A percentile compares a stretch with the other conserved stretches of the same genome.
These are phyloP conservation scores for Poeciliopsis paucimaculata DNA, from an alignment of 2,797 vertebrate species.

Conservation along the genomic window DNA sequence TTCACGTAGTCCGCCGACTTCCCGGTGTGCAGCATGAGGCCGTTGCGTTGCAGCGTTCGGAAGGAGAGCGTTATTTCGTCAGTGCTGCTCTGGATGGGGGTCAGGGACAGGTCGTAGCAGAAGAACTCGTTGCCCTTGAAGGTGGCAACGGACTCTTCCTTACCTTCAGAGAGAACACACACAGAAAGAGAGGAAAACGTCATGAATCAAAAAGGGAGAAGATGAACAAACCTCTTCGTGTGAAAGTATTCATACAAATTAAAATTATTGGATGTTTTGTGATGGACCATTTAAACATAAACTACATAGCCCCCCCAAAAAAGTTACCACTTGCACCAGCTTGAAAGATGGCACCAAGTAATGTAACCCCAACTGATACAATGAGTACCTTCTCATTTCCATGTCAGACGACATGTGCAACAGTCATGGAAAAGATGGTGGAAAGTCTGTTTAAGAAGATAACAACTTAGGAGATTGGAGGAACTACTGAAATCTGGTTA, in stretches of 20 bases:
- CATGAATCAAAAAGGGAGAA: not conserved
- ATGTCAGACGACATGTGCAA: not conserved
- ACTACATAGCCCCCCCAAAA: not conserved
- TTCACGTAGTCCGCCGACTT: conserved; percentile 96
- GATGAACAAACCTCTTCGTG: not conserved
- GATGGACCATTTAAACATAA: not conserved
- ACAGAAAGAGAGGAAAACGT: no score
- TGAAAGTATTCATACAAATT: not conserved
- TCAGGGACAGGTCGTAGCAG: conserved; percentile 96
- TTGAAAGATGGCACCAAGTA: not conserved
- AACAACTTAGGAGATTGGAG: not conserved
- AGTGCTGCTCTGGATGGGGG: conserved; percentile 96
- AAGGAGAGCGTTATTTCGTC: conserved; percentile 96
- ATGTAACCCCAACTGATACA: not conserved
- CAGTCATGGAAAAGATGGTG: not conserved
- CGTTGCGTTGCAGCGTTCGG: conserved; percentile 92
- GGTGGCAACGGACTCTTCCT: conserved; percentile 92
- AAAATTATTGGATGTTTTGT: not conserved
- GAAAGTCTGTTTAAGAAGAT: not conserved
- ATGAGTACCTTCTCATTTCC: not conserved
- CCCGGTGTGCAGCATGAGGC: conserved; percentile 95
- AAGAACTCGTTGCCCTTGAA: conserved; percentile 96
- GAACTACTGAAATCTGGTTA: not conserved
- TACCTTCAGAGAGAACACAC: conserved; percentile 71
- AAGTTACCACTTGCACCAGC: not conserved